A percentile compares a stretch with the other conserved stretches of the same genome.
phyloP scores from a whole-genome alignment of 1,140 invertebrate species.

The Teleopsis dalmanni region DNA sequence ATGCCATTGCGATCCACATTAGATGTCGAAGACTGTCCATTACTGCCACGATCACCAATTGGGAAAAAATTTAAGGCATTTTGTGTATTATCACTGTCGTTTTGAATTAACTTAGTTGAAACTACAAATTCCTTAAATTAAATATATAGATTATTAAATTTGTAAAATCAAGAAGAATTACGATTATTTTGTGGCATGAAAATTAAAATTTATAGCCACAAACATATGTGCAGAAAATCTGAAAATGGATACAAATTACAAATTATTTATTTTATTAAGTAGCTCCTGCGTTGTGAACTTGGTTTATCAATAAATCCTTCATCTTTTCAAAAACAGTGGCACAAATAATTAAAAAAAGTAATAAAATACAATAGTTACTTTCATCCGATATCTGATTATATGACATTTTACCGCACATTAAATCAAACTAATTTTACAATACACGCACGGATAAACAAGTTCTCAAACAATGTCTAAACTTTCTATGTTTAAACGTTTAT shows the following conservation, averaged over 20 bases:
- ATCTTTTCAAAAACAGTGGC: too few species aligned
- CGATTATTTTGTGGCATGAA: not conserved
- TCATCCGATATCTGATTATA: too few species aligned
- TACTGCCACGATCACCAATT: slow-evolving; percentile 53
- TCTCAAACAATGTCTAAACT: too few species aligned
- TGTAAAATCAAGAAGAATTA: not conserved
- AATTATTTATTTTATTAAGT: too few species aligned
- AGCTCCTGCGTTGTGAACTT: too few species aligned
- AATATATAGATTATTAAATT: not conserved
- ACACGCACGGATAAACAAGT: too few species aligned
- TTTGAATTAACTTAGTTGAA: slow-evolving; percentile 54
- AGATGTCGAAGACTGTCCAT: slow-evolving; percentile 63
- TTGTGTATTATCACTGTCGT: slow-evolving; percentile 50
- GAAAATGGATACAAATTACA: not conserved
- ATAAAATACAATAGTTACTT: too few species aligned
- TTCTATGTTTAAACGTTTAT: too few species aligned
- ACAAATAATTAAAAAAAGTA: too few species aligned
- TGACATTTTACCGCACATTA: too few species aligned
- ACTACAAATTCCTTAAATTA: slow-evolving; percentile 59
- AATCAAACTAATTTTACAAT: too few species aligned
- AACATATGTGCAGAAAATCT: not conserved
- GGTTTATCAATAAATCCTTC: too few species aligned
- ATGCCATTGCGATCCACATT: slow-evolving; percentile 62
- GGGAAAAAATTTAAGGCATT: slow-evolving; percentile 51
- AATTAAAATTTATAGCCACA: not conserved